phyloP scores from a whole-genome alignment of 2,888 invertebrate species.

The Xestoiulus laeticollis region DNA sequence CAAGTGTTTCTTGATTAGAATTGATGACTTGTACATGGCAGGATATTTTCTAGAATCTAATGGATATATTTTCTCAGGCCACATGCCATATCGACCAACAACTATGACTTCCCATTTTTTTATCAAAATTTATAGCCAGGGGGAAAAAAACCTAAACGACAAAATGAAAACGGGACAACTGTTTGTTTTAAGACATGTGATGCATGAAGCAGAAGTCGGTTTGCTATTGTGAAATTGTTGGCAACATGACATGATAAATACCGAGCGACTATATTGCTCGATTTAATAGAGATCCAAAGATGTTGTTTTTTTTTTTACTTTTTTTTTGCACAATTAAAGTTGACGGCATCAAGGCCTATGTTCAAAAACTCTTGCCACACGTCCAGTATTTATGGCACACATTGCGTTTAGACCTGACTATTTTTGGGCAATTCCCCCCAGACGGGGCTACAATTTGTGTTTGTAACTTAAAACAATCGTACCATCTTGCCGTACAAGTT shows the following conservation, averaged over 20 bases:
- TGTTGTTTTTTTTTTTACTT: no score
- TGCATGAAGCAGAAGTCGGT: not conserved
- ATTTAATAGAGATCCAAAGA: not conserved
- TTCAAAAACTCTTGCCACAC: not conserved
- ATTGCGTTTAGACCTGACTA: not conserved
- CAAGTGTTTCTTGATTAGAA: not conserved
- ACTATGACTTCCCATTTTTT: not conserved
- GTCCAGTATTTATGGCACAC: not conserved
- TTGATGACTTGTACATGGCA: not conserved
- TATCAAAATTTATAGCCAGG: not conserved
- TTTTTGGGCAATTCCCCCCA: not conserved
- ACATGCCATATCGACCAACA: not conserved
- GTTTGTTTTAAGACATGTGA: not conserved
- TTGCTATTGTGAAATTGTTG: not conserved
- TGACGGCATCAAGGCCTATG: not conserved
- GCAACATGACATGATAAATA: not conserved
- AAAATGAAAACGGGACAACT: not conserved
- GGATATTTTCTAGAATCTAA: not conserved
- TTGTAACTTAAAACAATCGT: conserved; percentile 29
- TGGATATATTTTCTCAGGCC: not conserved
- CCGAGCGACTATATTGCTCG: not conserved
- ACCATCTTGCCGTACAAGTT: not conserved
- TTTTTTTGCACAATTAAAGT: not conserved
- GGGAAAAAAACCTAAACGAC: not conserved
- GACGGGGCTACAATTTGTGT: not conserved